Conservation (phyloP, 2,797 vertebrate genomes). For the Urosaurus nigricauda region DNA sequence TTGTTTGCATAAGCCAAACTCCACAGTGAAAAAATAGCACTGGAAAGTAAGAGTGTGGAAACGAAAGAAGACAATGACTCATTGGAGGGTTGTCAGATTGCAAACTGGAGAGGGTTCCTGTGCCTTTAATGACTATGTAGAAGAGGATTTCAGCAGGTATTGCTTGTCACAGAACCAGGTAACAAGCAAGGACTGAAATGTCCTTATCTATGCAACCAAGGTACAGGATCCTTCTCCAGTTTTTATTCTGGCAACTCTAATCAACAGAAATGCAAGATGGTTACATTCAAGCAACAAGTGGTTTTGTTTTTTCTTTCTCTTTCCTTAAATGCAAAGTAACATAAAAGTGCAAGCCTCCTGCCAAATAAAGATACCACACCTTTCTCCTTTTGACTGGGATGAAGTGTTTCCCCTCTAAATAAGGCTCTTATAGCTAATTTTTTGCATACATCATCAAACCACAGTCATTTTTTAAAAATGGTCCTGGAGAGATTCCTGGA, state of each 20-base stretch:
- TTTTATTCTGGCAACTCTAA: too few relatives aligned
- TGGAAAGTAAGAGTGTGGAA: slow-evolving; percentile 72
- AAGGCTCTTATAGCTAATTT: background rate
- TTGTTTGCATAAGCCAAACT: slow-evolving; percentile 98
- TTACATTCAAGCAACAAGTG: background rate
- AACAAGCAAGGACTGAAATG: too few relatives aligned
- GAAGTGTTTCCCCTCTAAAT: background rate
- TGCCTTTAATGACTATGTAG: too few relatives aligned
- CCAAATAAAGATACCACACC: background rate
- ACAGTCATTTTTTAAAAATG: background rate
- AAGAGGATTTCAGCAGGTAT: too few relatives aligned
- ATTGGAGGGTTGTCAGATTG: background rate
- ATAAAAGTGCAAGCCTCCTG: background rate
- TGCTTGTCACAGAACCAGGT: too few relatives aligned
- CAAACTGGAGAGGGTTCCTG: too few relatives aligned
- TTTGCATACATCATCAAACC: background rate
- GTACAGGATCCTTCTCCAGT: too few relatives aligned
- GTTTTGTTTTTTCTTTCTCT: too few relatives aligned
- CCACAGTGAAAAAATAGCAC: slow-evolving; percentile 99
- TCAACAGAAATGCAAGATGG: background rate
- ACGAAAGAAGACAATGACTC: background rate
- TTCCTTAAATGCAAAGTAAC: background rate
- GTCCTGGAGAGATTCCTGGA: background rate
- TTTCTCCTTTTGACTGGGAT: background rate
- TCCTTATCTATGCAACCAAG: too few relatives aligned